These are phyloP conservation scores for Alfaro cultratus DNA, from an alignment of 2,797 vertebrate species.

Conservation along the genomic window DNA sequence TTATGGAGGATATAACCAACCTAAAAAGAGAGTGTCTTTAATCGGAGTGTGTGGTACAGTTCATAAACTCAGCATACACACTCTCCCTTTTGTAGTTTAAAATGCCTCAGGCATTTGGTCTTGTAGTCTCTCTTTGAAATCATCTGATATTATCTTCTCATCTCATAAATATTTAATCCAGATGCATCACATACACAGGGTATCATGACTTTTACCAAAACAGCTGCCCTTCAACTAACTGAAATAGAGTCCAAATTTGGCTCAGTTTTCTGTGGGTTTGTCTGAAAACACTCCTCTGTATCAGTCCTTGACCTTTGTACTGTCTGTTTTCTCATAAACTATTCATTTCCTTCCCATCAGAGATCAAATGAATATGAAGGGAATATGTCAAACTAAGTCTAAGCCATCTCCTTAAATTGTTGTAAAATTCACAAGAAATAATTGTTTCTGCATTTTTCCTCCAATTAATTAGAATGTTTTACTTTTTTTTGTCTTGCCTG, in stretches of 20 bases:
- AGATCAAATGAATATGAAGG: background rate
- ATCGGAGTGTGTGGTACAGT: background rate
- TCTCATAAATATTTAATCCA: conserved; percentile 27
- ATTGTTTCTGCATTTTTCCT: background rate
- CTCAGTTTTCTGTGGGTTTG: background rate
- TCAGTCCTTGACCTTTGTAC: background rate
- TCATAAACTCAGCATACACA: conserved; percentile 1
- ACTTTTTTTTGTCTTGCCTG: background rate
- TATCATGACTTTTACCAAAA: background rate
- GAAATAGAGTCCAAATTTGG: background rate
- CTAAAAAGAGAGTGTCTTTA: conserved; percentile 11
- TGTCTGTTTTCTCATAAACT: background rate
- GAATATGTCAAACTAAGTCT: background rate
- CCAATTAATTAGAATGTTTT: background rate
- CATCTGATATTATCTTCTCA: conserved; percentile 13
- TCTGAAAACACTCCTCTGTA: background rate
- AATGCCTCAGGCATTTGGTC: conserved; percentile 2
- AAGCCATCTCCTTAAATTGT: background rate
- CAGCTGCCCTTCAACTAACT: background rate
- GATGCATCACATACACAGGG: background rate
- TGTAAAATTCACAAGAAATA: background rate
- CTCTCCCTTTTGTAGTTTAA: conserved; percentile 11
- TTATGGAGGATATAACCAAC: background rate
- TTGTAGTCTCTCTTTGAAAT: conserved; percentile 20
- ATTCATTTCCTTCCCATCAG: too few species aligned